Conservation (phyloP, 1,140 invertebrate genomes). For the Zaprionus vittiger region DNA sequence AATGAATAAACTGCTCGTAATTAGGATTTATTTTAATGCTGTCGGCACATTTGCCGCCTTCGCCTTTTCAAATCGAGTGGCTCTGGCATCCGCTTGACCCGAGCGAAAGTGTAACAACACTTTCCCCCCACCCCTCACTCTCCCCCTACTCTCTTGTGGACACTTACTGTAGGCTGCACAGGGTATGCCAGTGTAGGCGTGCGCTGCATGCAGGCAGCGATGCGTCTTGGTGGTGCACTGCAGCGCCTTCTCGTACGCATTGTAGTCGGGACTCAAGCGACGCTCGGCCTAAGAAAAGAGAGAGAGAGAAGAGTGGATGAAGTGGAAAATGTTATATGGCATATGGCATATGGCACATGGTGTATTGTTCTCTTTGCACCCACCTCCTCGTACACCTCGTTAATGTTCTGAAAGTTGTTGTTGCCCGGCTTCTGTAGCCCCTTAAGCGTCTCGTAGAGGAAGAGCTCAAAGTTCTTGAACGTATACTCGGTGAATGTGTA, state of each 20-base stretch:
- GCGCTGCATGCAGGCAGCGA: conserved; percentile 94
- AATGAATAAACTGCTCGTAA: conserved; percentile 78
- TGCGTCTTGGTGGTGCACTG: conserved; percentile 93
- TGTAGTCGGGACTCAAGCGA: conserved; percentile 86
- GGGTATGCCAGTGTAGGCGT: conserved; percentile 95
- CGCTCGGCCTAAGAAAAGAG: conserved; percentile 81
- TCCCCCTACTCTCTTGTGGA: neutral
- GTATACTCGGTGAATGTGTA: conserved; percentile 90
- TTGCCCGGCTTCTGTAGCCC: conserved; percentile 89
- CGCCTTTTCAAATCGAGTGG: conserved; percentile 41
- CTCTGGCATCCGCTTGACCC: conserved; percentile 51
- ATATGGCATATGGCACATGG: neutral
- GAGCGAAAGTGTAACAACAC: conserved; percentile 57
- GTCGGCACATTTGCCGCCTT: conserved; percentile 37
- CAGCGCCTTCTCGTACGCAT: conserved; percentile 85
- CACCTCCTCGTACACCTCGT: conserved; percentile 84
- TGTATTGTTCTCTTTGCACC: conserved; percentile 37
- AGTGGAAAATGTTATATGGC: neutral
- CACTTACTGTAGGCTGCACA: conserved; percentile 92
- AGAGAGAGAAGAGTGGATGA: neutral
- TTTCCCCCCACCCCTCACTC: neutral
- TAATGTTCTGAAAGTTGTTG: conserved; percentile 84
- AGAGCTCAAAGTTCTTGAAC: conserved; percentile 95
- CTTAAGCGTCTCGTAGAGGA: conserved; percentile 94
- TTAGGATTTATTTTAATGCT: conserved; percentile 80